A percentile compares a stretch with the other conserved stretches of the same genome.
These are phyloP conservation scores for Crotalus helleri DNA, from an alignment of 2,113 vertebrate genomes.

Conservation along the genomic window DNA sequence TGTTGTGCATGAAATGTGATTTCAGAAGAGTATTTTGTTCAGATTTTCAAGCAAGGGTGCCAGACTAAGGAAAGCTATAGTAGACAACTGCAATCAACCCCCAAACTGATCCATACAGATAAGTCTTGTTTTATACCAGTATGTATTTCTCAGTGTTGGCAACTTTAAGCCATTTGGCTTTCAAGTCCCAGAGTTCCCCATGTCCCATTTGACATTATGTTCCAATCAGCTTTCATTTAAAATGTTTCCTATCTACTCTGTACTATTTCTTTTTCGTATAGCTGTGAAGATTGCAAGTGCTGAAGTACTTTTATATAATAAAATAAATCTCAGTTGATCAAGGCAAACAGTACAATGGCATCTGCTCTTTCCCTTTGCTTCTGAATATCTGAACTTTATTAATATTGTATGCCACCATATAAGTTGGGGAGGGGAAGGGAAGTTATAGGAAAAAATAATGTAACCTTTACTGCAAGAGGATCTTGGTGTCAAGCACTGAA, in stretches of 20 bases:
- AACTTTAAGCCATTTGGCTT: not conserved
- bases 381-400: not conserved
- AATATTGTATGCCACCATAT: not conserved
- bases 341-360: not conserved
- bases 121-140: not conserved
- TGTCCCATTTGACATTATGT: not conserved
- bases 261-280: not conserved
- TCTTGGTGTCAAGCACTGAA: not conserved
- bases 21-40: not conserved
- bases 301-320: not conserved
- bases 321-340: not conserved
- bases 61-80: not conserved
- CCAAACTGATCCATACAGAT: not conserved
- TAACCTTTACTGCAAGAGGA: not conserved
- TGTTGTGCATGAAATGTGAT: not conserved
- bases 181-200: not conserved
- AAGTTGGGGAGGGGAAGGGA: not conserved
- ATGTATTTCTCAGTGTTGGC: not conserved
- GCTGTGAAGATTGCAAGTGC: not conserved
- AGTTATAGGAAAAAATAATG: not conserved
- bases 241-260: not conserved
- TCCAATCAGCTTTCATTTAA: not conserved
- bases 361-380: not conserved
- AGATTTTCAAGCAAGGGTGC: not conserved
- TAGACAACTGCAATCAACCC: not conserved